Conservation (phyloP, 1,140 invertebrate genomes). For the Apis laboriosa region DNA sequence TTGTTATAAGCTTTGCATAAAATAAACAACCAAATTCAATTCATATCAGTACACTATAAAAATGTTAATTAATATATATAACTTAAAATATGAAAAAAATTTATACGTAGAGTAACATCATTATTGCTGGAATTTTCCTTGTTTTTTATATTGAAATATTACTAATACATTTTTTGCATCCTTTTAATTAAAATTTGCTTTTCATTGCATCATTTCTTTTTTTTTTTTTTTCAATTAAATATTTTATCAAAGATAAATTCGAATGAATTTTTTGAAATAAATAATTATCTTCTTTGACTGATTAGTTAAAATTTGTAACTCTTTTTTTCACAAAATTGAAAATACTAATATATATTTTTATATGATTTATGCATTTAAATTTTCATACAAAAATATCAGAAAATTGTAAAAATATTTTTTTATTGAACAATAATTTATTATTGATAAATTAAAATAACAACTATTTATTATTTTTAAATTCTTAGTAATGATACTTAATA, state of each 20-base stretch:
- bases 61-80: neutral
- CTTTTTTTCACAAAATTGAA: too few species aligned
- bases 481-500: too few species aligned
- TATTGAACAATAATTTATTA: neutral
- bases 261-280: slow-evolving; percentile 67
- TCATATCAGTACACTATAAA: neutral
- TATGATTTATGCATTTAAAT: neutral
- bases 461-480: too few species aligned
- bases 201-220: slow-evolving; percentile 39
- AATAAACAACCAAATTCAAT: neutral
- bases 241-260: slow-evolving; percentile 55
- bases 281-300: slow-evolving; percentile 6
- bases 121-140: neutral
- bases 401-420: neutral
- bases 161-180: slow-evolving; percentile 20
- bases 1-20: neutral
- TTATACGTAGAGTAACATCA: neutral
- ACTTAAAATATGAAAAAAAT: neutral
- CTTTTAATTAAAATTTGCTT: slow-evolving; percentile 48
- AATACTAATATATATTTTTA: neutral
- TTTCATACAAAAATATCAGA: neutral
- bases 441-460: neutral
- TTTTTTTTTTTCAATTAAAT: neutral
- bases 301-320: too few species aligned
- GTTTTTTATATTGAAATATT: neutral